Conservation (phyloP, 2,113 vertebrate species). For the Lepisosteus osseus region DNA sequence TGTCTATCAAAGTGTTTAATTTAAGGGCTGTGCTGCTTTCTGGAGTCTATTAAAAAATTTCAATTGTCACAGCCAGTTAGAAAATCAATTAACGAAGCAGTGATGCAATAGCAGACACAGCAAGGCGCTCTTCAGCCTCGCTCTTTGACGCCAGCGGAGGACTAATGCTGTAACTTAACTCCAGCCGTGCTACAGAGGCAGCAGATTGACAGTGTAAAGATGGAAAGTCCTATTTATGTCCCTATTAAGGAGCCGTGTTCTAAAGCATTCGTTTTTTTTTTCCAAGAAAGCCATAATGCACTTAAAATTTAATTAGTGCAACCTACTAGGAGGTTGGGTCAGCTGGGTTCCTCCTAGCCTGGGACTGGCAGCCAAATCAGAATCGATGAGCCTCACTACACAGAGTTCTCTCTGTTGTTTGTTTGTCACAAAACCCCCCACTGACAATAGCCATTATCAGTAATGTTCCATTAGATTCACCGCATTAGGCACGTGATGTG, state of each 20-base stretch:
- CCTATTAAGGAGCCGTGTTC: not conserved
- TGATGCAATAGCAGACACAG: slow-evolving; percentile 26
- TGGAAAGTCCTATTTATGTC: not conserved
- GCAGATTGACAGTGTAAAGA: slow-evolving; percentile 43
- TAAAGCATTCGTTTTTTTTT: not conserved
- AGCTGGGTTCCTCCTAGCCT: not conserved
- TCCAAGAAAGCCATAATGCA: slow-evolving; percentile 5
- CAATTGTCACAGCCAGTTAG: slow-evolving; percentile 36
- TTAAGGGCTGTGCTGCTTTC: not conserved
- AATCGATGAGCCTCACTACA: no score
- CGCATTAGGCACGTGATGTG: slow-evolving; percentile 6
- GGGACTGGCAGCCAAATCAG: no score
- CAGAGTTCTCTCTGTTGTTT: not conserved
- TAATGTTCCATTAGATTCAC: slow-evolving; percentile 14
- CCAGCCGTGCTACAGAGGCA: slow-evolving; percentile 44
- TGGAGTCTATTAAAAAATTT: slow-evolving; percentile 29
- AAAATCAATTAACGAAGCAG: slow-evolving; percentile 37
- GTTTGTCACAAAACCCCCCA: not conserved
- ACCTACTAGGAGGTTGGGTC: not conserved
- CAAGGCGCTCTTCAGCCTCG: slow-evolving; percentile 21
- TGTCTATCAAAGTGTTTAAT: slow-evolving; percentile 9
- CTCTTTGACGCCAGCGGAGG: slow-evolving; percentile 25
- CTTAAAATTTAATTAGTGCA: not conserved
- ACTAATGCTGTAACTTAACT: slow-evolving; percentile 44
- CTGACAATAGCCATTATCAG: not conserved